Evolutionary conservation across 1,140 invertebrate species (phyloP).

Genomic region (Diorhabda sublineata): DNA sequence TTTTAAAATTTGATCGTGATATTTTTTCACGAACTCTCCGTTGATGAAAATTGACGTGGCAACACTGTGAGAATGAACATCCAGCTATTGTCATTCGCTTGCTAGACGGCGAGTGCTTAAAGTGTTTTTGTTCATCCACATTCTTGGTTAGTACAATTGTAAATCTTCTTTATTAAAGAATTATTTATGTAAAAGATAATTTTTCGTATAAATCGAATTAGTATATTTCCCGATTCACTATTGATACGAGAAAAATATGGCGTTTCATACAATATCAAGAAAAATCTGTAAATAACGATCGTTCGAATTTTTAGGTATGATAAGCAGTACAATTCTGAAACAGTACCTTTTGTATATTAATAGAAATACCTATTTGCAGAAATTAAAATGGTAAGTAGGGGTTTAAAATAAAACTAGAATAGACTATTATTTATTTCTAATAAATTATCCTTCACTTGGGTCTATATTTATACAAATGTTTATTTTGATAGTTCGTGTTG

Average conservation of each 20-base stretch:
- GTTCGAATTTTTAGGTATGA: slow-evolving; percentile 15
- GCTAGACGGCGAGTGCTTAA: no score
- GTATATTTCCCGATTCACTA: not conserved
- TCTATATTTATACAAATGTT: no score
- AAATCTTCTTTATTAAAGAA: not conserved
- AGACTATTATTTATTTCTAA: no score
- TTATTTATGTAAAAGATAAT: not conserved
- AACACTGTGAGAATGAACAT: no score
- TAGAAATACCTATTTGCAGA: slow-evolving; percentile 16
- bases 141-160: slow-evolving; percentile 2
- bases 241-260: not conserved
- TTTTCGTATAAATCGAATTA: not conserved
- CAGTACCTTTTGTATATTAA: slow-evolving; percentile 16
- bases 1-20: no score
- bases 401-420: not conserved
- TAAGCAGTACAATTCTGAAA: slow-evolving; percentile 19
- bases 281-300: not conserved
- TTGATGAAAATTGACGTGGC: no score
- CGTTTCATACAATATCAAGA: not conserved
- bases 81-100: no score
- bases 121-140: slow-evolving; percentile 4
- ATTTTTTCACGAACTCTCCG: no score
- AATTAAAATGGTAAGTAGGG: slow-evolving; percentile 17
- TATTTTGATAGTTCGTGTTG: no score
- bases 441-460: no score